phyloP scores from a whole-genome alignment of 2,888 invertebrate species.

The Pterobdella sp. region DNA sequence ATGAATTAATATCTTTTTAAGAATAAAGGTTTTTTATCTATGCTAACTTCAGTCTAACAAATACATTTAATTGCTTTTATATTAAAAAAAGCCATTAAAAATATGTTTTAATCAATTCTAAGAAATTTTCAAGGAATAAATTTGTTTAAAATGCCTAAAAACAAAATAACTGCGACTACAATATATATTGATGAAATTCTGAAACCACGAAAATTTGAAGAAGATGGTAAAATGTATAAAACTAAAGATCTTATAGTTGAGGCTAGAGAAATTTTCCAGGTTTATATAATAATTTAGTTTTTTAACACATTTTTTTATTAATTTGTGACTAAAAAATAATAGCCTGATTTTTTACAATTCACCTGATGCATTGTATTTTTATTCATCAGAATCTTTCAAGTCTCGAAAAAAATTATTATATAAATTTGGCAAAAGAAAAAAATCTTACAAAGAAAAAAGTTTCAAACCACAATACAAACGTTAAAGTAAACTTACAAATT shows the following conservation, averaged over 20 bases:
- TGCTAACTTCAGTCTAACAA: too few species aligned
- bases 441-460: not conserved
- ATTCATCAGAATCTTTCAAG: not conserved
- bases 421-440: not conserved
- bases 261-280: not conserved
- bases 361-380: not conserved
- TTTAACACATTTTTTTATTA: not conserved
- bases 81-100: too few species aligned
- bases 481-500: not conserved
- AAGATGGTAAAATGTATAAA: not conserved
- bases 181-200: not conserved
- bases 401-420: not conserved
- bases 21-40: too few species aligned
- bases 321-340: not conserved
- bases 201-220: not conserved
- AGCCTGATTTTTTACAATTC: not conserved
- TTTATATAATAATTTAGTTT: not conserved
- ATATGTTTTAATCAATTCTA: too few species aligned
- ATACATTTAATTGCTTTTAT: too few species aligned
- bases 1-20: too few species aligned
- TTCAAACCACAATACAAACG: not conserved
- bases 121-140: too few species aligned
- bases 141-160: conserved; percentile 9
- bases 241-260: not conserved
- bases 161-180: not conserved